These are phyloP conservation scores for Melopsittacus undulatus DNA, from an alignment of 2,797 vertebrate genomes.

Conservation along the genomic window DNA sequence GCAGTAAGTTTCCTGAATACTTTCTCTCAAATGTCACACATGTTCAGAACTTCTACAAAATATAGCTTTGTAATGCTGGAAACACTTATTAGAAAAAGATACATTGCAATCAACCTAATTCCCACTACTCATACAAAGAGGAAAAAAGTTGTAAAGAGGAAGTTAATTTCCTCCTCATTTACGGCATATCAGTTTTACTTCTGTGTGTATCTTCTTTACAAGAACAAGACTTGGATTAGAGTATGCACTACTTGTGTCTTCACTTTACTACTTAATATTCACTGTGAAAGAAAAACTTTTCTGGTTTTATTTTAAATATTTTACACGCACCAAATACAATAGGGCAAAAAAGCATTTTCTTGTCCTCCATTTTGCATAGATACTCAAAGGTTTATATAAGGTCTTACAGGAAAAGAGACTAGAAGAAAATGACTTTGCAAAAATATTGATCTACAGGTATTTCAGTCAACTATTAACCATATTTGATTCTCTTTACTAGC, in stretches of 20 bases:
- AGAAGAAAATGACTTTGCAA: background rate
- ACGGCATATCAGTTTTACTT: background rate
- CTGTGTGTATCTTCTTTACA: background rate
- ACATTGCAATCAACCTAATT: constrained; percentile 25
- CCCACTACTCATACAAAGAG: background rate
- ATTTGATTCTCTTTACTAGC: background rate
- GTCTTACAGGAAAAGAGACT: background rate
- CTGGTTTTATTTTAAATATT: background rate
- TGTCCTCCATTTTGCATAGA: constrained; percentile 10
- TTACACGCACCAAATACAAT: background rate
- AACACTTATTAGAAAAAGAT: constrained; percentile 1
- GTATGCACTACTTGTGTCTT: background rate
- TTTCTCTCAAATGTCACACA: background rate
- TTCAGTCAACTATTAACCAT: background rate
- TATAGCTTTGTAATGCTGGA: background rate
- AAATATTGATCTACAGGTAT: constrained; percentile 6
- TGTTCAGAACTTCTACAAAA: background rate
- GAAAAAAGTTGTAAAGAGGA: background rate
- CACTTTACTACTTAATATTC: background rate
- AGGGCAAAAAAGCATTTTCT: background rate
- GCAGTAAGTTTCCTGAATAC: background rate
- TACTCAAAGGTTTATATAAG: background rate
- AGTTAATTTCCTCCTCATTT: background rate
- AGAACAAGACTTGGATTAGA: background rate
- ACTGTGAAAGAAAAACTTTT: constrained; percentile 1